Evolutionary conservation across 2,113 vertebrate genomes (phyloP).

Genomic region (Mohoua ochrocephala): DNA sequence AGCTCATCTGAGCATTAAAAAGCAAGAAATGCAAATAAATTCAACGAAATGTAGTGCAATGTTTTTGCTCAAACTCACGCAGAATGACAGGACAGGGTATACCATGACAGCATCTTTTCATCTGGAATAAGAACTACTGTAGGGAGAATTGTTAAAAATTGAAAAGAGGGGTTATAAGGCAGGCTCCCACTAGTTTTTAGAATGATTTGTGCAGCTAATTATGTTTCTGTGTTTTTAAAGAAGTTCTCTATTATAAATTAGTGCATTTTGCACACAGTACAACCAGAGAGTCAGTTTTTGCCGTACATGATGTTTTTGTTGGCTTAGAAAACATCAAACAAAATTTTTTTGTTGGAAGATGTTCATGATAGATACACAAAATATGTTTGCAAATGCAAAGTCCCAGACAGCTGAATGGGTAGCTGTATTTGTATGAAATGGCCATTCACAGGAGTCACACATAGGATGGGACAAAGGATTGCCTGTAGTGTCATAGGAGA

Average conservation of each 20-base stretch:
- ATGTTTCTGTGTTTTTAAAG: neutral
- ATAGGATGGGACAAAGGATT: neutral
- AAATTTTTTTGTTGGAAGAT: neutral
- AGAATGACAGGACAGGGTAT: neutral
- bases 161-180: neutral
- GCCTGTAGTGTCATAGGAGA: neutral
- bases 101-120: neutral
- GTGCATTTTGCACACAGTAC: neutral
- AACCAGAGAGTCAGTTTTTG: neutral
- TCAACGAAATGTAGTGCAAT: neutral
- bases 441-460: neutral
- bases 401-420: neutral
- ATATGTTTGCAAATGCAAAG: neutral
- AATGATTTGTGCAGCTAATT: neutral
- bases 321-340: neutral
- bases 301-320: neutral
- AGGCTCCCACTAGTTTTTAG: neutral
- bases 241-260: neutral
- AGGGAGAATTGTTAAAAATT: neutral
- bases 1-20: neutral
- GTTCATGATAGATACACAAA: neutral
- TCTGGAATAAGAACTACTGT: neutral
- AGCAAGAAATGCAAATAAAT: neutral
- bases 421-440: neutral
- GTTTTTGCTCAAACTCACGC: neutral